Base-by-base conservation (phyloP, 2,797 vertebrate species). In the Darevskia nairensis region DNA sequence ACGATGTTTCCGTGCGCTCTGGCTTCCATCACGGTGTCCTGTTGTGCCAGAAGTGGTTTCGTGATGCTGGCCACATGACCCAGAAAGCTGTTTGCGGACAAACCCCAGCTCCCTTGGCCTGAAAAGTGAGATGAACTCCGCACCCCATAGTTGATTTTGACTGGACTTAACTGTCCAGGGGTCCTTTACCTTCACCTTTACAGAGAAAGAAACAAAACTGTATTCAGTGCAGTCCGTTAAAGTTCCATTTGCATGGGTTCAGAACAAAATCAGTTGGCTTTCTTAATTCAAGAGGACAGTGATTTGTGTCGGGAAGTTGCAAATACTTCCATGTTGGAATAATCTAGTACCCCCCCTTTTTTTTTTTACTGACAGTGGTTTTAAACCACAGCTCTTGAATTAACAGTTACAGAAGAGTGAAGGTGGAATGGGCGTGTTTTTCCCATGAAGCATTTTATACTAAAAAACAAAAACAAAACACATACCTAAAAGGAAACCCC, bases 241-340 rank as follows among this genome's bases (percentile, higher is more conserved):
- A 25, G 5, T 79, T 17, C 15, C 50, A 23, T 50, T 79, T n/a
- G 46, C 44, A 50, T 35, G 35, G 35, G 2, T 46, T 8, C 46
- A 61, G 68, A 74, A 75, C 89, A 27, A 44, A 61, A 9, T 77
- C 68, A 11, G 8, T 3, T 77, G 69, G 35, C 13, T 55, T 50
- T 11, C 72, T 29, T 41, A 3, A 4, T 84, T 72, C n/a, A 72
- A 59, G 75, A 50, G 89, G 50, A 75, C 13, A 72, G 84, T 32
- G n/a, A 72, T 72, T 17, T 72, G 69, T 64, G 87, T 66, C 19
- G 76, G 15, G n/a, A 29, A 89, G 85, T 41, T 19, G 2, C 1
- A 25, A 8, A 85, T 88, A 25, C 64, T 85, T 87, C 55, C 41
- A 23, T 23, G 83, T 86, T 92, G 46, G 27, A 79, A 79, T 17